Base-by-base conservation (phyloP, 2,113 vertebrate species). In the Pogonocichla stellata region DNA sequence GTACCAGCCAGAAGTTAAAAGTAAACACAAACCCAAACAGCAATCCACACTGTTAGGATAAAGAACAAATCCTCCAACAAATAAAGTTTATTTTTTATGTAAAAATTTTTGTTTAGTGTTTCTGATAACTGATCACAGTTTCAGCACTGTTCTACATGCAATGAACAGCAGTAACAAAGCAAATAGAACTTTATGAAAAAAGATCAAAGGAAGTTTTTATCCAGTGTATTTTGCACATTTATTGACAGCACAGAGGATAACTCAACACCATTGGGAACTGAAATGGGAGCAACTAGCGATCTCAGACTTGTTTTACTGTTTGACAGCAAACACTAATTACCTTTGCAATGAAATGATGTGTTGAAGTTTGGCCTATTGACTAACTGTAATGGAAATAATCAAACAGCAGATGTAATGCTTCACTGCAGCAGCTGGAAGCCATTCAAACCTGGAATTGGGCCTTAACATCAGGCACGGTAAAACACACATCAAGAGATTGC, bases 261-360 rank as follows among this genome's bases (percentile, higher is more conserved):
- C 31, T 71, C 26, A 83, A 69, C 34, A 67, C 40, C 8, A 0
- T 6, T 43, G 54, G 31, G 75, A 92, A 53, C 38, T 38, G 50
- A 84, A 70, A 92, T 2, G 36, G 19, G 18, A 95, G 34, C 65
- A 86, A 88, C 19, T 10, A 67, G n/a, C 6, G 0, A 72, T 43
- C 38, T 79, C 70, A 90, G 91, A 42, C 20, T 48, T 54, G 29
- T 73, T 86, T 80, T 31, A 62, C 50, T 36, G 29, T 80, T 86
- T 83, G 67, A 88, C 86, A 92, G 80, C n/a, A 78, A 88, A 86
- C 67, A 64, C 50, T 82, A 83, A 86, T 42, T 88, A 83, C 64
- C 64, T 95, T 61, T 65, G 67, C 60, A 93, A 78, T 31, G 51
- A 80, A 95, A 45, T 8, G 36, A 50, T 24, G 42, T 54, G 53